Evolutionary conservation across 2,113 vertebrate genomes (phyloP).

Genomic region (Shinisaurus crocodilurus): DNA sequence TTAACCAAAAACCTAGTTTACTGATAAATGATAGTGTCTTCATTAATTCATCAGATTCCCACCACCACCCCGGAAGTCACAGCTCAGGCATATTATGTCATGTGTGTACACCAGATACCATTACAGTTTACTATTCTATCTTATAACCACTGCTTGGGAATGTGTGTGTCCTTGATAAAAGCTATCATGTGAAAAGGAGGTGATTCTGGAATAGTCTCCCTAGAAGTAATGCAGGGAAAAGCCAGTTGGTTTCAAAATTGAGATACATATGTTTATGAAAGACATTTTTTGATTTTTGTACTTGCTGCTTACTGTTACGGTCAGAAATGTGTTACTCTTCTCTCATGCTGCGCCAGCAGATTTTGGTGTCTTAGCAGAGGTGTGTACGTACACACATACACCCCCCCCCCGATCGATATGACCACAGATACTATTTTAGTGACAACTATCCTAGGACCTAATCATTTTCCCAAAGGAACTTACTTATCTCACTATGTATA

Average conservation of each 20-base stretch:
- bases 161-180: not conserved
- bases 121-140: not conserved
- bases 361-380: not conserved
- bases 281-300: not conserved
- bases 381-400: not conserved
- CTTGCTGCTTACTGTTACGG: not conserved
- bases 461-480: not conserved
- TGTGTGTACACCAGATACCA: not conserved
- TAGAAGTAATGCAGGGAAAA: not conserved
- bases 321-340: not conserved
- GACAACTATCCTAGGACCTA: not conserved
- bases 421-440: not conserved
- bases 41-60: too few relatives aligned
- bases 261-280: not conserved
- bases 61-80: too few relatives aligned
- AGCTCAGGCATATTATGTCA: not conserved
- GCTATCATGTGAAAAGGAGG: not conserved
- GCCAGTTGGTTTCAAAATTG: not conserved
- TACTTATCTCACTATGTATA: not conserved
- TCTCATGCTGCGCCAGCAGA: not conserved
- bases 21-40: slow-evolving; percentile 1
- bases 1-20: not conserved
- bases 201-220: not conserved
- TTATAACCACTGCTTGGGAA: not conserved
- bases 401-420: too few relatives aligned